A percentile compares a stretch with the other conserved stretches of the same genome.
phyloP scores from a whole-genome alignment of 2,888 invertebrate species.

The Hypolimnas misippus region DNA sequence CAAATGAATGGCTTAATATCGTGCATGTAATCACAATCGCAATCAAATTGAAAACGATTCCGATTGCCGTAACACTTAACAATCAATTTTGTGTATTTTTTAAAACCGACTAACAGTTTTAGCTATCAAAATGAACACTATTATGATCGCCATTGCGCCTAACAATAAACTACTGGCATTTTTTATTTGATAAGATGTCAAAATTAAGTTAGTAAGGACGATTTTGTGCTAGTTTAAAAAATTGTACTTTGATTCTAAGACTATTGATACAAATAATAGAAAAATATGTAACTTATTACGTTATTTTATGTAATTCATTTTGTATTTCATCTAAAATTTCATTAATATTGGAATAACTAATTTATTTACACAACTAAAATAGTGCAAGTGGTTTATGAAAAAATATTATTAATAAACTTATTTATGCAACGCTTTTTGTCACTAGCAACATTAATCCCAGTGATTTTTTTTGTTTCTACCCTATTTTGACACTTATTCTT shows the following conservation, averaged over 20 bases:
- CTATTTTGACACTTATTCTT: constrained; percentile 17
- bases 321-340: not conserved
- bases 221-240: constrained; percentile 21
- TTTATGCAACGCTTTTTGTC: not conserved
- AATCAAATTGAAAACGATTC: not conserved
- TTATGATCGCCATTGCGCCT: not conserved
- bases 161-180: no score
- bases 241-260: constrained; percentile 17
- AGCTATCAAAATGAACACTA: not conserved
- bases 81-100: not conserved
- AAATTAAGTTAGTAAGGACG: not conserved
- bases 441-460: not conserved
- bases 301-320: not conserved
- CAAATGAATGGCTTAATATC: not conserved
- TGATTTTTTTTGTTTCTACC: not conserved
- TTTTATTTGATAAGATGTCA: not conserved
- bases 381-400: not conserved
- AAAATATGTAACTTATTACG: not conserved
- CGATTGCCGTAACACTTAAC: not conserved
- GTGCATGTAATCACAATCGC: not conserved
- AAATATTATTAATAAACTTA: not conserved
- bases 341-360: not conserved
- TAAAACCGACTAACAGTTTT: not conserved
- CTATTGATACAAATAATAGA: constrained; percentile 5
- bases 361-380: not conserved